Conservation (phyloP, 2,113 vertebrate genomes). For the Mus spicilegus region DNA sequence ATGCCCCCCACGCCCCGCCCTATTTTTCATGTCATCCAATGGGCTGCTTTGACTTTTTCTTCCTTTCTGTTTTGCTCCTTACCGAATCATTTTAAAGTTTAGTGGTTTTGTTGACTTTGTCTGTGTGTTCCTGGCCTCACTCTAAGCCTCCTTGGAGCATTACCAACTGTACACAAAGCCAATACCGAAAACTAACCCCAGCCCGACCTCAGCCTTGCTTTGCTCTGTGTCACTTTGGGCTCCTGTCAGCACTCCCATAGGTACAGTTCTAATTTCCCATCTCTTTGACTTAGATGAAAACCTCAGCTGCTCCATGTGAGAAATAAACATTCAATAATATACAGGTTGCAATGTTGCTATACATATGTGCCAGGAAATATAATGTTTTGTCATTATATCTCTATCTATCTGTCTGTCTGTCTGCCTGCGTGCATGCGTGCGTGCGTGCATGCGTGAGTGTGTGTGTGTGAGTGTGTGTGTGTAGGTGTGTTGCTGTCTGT, state of each 20-base stretch:
- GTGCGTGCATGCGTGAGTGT: neutral
- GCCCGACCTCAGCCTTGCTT: neutral
- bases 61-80: neutral
- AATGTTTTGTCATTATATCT: constrained; percentile 59
- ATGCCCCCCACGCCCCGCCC: neutral
- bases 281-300: neutral
- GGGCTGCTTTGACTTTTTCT: neutral
- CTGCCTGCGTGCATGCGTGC: too few relatives aligned
- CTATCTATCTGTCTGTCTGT: neutral
- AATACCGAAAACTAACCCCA: too few relatives aligned
- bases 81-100: neutral
- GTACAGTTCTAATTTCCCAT: neutral
- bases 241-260: neutral
- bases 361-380: constrained; percentile 32
- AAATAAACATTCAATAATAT: constrained; percentile 46
- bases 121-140: neutral
- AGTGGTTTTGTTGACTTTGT: neutral
- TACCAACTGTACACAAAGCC: neutral
- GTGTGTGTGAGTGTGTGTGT: neutral
- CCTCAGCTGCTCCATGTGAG: constrained; percentile 23
- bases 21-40: constrained; percentile 12
- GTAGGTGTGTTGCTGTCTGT: neutral
- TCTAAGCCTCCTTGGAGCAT: neutral
- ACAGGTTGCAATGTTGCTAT: neutral
- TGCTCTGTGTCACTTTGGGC: neutral